Base-by-base conservation (phyloP, 1,140 invertebrate species). In the Drosophila littoralis region DNA sequence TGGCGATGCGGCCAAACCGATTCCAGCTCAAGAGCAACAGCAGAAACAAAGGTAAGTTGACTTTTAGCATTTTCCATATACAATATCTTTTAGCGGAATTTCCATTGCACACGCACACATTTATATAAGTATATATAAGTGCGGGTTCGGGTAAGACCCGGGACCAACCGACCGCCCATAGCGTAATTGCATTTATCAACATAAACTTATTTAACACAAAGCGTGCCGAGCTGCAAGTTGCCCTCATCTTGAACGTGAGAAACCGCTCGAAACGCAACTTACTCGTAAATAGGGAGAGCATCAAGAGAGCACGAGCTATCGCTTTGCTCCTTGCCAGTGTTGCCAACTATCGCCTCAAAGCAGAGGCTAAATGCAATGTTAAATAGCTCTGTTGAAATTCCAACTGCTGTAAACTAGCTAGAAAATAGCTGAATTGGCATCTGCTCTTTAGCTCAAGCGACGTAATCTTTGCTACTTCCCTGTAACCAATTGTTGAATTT, bases 41-140 rank as follows among this genome's bases (percentile, higher is more conserved):
- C 46, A 46, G 33, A 57, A 71, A 12, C 58, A 75, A 45, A 81
- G 78, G 81, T 85, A 46, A 64, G 81, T 65, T 17, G 7, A 22
- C 40, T 43, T 33, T 54, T 33, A 7, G 12, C 33, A 17, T 38
- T 46, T 15, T 22, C 10, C 10, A 7, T 12, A 8, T 15, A 6
- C n/a, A n/a, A n/a, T 40, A 38, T 55, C 57, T 17, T 52, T 9
- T 35, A 50, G 28, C 68, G 63, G 46, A 68, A 66, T 76, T 77
- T 63, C 61, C 68, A 55, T 46, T 52, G 15, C 7, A 40, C 8
- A 12, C 17, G 28, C 22, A 33, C 50, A 22, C 15, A 12, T 35
- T 51, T 32, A 45, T 12, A n/a, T 32, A 35, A 36, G 12, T 40
- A 58, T 51, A 22, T 28, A 28, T 48, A 28, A 48, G 45, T 42